phyloP scores from a whole-genome alignment of 2,888 invertebrate species.

The Cylindroiulus punctatus region DNA sequence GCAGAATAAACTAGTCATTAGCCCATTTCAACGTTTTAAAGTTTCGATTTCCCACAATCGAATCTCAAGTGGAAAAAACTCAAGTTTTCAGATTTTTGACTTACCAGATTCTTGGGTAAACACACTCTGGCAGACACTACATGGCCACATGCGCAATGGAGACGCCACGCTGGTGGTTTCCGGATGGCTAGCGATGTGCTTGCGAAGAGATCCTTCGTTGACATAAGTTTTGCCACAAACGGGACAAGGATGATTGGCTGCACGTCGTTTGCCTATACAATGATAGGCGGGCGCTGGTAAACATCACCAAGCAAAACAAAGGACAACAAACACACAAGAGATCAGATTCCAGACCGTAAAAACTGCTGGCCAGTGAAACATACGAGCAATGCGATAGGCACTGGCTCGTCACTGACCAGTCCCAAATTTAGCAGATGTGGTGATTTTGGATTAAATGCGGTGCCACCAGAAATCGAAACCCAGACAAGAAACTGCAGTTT shows the following conservation, averaged over 20 bases:
- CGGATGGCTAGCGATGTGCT: conserved; percentile 92
- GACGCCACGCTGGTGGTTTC: conserved; percentile 84
- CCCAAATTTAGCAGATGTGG: neutral
- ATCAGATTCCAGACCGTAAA: conserved; percentile 1
- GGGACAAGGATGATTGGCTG: conserved; percentile 93
- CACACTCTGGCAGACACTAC: conserved; percentile 93
- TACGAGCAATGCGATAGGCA: neutral
- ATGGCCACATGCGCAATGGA: conserved; percentile 90
- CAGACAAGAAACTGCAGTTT: too few relatives aligned
- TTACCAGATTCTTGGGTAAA: conserved; percentile 94
- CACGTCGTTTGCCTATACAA: conserved; percentile 81
- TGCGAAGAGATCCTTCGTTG: conserved; percentile 90
- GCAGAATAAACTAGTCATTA: too few relatives aligned
- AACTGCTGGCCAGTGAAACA: neutral
- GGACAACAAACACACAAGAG: conserved; percentile 10
- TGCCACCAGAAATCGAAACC: neutral
- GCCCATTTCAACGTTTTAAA: too few relatives aligned
- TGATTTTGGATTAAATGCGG: neutral
- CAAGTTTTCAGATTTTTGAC: conserved; percentile 61
- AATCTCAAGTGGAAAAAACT: neutral
- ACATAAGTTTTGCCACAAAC: conserved; percentile 96
- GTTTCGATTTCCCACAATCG: neutral
- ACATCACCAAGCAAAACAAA: conserved; percentile 34
- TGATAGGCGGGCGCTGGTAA: conserved; percentile 44
- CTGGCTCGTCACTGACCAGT: neutral